Conservation (phyloP, 2,888 invertebrate species). For the Poecilobothrus nobilitatus region DNA sequence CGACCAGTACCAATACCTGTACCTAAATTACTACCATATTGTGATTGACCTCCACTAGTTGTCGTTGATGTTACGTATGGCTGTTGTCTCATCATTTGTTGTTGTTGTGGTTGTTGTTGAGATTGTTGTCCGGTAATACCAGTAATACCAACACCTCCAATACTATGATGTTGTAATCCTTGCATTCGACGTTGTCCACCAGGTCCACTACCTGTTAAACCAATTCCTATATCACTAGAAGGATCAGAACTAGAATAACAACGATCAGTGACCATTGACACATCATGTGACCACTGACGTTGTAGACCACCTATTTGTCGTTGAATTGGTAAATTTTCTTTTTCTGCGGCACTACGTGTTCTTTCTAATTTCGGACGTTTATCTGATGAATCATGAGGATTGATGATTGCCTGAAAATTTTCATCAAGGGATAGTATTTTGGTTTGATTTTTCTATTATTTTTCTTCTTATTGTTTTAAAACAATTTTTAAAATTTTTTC, state of each 20-base stretch:
- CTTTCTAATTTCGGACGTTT: slow-evolving; percentile 80
- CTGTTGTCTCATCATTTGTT: slow-evolving; percentile 3
- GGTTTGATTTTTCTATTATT: neutral
- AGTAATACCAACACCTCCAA: neutral
- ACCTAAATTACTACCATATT: neutral
- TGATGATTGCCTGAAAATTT: slow-evolving; percentile 43
- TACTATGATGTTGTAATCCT: slow-evolving; percentile 30
- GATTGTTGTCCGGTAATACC: slow-evolving; percentile 9
- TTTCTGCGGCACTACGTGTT: slow-evolving; percentile 79
- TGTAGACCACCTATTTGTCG: slow-evolving; percentile 66
- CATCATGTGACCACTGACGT: slow-evolving; percentile 72
- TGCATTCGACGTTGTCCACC: slow-evolving; percentile 39
- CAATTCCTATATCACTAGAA: slow-evolving; percentile 44
- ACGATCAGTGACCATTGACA: slow-evolving; percentile 56
- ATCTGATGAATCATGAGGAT: slow-evolving; percentile 50
- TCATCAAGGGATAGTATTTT: slow-evolving; percentile 31
- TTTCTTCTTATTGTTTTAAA: neutral
- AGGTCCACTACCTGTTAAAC: neutral
- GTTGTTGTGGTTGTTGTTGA: slow-evolving; percentile 19
- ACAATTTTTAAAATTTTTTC: no score
- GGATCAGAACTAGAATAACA: slow-evolving; percentile 50
- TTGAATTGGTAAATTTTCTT: slow-evolving; percentile 72
- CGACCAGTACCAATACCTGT: neutral
- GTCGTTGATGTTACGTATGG: neutral
- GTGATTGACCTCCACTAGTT: neutral